Base-by-base conservation (phyloP, 2,888 invertebrate genomes). In the Chorisops tibialis region DNA sequence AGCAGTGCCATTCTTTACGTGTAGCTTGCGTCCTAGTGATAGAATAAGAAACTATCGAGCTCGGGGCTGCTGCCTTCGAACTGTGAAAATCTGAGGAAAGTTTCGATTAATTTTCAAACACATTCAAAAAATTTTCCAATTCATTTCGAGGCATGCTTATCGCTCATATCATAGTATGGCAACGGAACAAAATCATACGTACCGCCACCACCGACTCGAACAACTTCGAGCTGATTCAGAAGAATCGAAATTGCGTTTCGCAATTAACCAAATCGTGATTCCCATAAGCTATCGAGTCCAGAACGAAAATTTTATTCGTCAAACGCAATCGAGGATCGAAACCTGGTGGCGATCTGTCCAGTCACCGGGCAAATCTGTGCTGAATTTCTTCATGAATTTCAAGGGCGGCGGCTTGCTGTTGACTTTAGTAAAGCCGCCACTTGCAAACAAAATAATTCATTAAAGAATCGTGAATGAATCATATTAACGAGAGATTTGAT, bases 41-140 rank as follows among this genome's bases (percentile, higher is more conserved):
- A 98, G 79, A 98, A 97, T 59, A 97, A 79, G 38, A 96, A 74
- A 0, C 98, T 98, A 76, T 97, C 97, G 58, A 95, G 74, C 51
- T 75, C 67, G 0, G 86, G 80, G 7, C 64, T 64, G 63, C 79
- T 72, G 1, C 79, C 72, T 1, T 67, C 61, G 73, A 71, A 79
- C 54, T 69, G 69, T 0, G 78, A 78, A 63, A 69, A 73, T 0
- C 64, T 66, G 16, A 4, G 30, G 37, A 2, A 14, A 38, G 4
- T 49, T 19, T 14, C 3, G n/a, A n/a, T n/a, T n/a, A n/a, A n/a
- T n/a, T n/a, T n/a, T n/a, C 1, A 21, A n/a, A n/a, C n/a, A n/a
- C n/a, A n/a, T n/a, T n/a, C n/a, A n/a, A n/a, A n/a, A n/a, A n/a
- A n/a, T n/a, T 19, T 65, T n/a, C 72, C 70, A 5, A 79, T 48